Percentiles rank a stretch among this genome's conserved stretches.
These are phyloP conservation scores for Protodeltote pygarga DNA, from an alignment of 2,888 invertebrate genomes.

Conservation along the genomic window DNA sequence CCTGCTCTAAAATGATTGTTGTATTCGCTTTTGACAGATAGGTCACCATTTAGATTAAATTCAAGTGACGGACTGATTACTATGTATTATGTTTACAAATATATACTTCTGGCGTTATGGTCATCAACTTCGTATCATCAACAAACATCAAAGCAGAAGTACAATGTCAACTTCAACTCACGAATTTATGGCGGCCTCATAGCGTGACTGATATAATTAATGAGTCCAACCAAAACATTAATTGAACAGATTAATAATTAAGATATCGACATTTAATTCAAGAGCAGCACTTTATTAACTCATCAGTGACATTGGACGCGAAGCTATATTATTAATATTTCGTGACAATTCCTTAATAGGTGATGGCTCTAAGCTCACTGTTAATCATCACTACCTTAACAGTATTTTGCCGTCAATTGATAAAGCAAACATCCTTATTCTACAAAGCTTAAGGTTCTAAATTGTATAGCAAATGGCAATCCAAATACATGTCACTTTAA, in stretches of 20 bases:
- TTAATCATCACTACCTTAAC: constrained; percentile 44
- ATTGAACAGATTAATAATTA: constrained; percentile 22
- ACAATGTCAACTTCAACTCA: background rate
- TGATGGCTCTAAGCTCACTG: constrained; percentile 43
- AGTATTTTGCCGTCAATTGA: constrained; percentile 9
- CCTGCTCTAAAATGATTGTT: constrained; percentile 16
- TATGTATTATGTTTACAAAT: constrained; percentile 12
- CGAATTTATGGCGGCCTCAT: background rate
- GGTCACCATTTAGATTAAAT: constrained; percentile 11
- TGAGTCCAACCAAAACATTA: background rate
- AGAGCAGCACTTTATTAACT: constrained; percentile 23
- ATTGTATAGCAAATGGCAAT: constrained; percentile 3
- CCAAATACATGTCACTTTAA: constrained; percentile 21
- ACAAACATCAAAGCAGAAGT: too few species aligned
- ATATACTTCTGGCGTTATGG: too few species aligned
- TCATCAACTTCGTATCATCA: too few species aligned
- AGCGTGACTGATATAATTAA: constrained; percentile 1
- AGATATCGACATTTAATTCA: constrained; percentile 22
- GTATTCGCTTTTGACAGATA: constrained; percentile 12
- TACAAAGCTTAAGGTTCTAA: constrained; percentile 21
- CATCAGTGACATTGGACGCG: constrained; percentile 36
- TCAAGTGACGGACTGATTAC: too few species aligned
- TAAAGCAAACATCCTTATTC: constrained; percentile 1
- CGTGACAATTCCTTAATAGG: constrained; percentile 64
- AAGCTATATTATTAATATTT: constrained; percentile 42